Evolutionary conservation across 2,888 invertebrate genomes (phyloP).

Genomic region (Limnephilus rhombicus): DNA sequence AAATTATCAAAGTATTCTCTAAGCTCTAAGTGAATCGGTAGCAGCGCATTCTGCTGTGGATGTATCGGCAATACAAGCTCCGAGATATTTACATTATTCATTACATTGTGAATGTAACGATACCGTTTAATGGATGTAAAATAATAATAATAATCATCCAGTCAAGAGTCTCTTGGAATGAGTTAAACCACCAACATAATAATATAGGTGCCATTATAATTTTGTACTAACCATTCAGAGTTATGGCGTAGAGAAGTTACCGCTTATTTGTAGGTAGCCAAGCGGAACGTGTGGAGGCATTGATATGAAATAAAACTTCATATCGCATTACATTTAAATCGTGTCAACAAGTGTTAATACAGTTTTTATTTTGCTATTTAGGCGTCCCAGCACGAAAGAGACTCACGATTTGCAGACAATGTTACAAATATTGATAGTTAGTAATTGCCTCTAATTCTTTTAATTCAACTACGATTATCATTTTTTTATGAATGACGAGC

Average conservation of each 20-base stretch:
- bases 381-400: too few species aligned
- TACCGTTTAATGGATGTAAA: not conserved
- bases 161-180: not conserved
- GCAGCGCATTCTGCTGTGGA: not conserved
- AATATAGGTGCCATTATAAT: not conserved
- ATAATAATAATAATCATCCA: not conserved
- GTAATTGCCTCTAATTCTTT: not conserved
- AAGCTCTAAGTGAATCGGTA: not conserved
- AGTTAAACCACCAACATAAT: not conserved
- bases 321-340: not conserved
- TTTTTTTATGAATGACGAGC: too few species aligned
- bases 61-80: not conserved
- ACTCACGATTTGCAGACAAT: too few species aligned
- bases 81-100: not conserved
- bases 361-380: not conserved
- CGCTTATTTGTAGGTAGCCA: not conserved
- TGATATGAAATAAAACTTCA: not conserved
- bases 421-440: not conserved
- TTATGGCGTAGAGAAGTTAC: not conserved
- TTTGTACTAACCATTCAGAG: not conserved
- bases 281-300: not conserved
- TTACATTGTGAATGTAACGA: not conserved
- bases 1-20: not conserved
- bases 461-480: too few species aligned
- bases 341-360: constrained; percentile 1